Evolutionary conservation across 2,888 invertebrate species (phyloP).

Genomic region (Acheta domesticus): DNA sequence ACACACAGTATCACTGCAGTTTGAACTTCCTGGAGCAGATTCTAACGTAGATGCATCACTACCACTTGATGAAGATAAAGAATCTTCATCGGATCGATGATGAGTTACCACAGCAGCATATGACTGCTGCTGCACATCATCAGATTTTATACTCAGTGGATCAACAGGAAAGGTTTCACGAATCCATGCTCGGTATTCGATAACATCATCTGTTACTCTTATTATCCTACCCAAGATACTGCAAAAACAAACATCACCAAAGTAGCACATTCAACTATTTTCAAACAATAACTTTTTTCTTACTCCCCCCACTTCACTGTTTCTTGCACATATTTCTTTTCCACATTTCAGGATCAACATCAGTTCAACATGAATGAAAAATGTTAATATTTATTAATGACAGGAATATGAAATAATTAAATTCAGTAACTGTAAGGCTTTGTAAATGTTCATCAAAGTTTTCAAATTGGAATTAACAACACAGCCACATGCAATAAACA

Average conservation of each 20-base stretch:
- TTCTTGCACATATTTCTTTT: neutral
- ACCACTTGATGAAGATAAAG: slow-evolving; percentile 33
- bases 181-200: slow-evolving; percentile 67
- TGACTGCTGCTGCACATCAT: slow-evolving; percentile 26
- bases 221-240: slow-evolving; percentile 87
- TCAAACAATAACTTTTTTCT: too few species aligned
- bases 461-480: too few species aligned
- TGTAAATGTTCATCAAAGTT: too few species aligned
- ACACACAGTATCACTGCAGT: slow-evolving; percentile 27
- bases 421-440: too few species aligned
- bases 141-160: slow-evolving; percentile 24
- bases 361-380: too few species aligned
- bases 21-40: slow-evolving; percentile 30
- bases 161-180: slow-evolving; percentile 52
- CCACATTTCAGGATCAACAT: neutral
- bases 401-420: too few species aligned
- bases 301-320: neutral
- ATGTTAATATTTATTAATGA: too few species aligned
- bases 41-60: slow-evolving; percentile 34
- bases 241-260: slow-evolving; percentile 36
- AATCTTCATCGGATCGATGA: slow-evolving; percentile 28
- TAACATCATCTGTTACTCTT: slow-evolving; percentile 89
- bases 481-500: too few species aligned
- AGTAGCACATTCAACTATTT: neutral
- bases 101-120: slow-evolving; percentile 20